Percentiles rank a stretch among this genome's conserved stretches.
phyloP scores from a whole-genome alignment of 2,113 vertebrate species.

The Malurus cyaneus region DNA sequence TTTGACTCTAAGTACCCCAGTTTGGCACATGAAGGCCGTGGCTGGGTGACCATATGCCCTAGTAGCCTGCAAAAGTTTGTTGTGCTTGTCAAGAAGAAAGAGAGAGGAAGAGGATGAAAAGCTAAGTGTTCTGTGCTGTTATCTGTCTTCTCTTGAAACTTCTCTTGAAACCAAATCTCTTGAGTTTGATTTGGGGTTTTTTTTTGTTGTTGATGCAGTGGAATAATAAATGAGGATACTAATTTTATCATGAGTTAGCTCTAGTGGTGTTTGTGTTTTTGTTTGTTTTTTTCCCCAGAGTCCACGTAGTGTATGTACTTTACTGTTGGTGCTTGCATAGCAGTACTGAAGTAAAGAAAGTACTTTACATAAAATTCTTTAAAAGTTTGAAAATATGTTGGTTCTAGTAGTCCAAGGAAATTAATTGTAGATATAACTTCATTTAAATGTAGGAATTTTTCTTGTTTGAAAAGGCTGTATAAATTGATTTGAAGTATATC shows the following conservation, averaged over 20 bases:
- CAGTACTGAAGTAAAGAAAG: not conserved
- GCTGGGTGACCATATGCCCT: not conserved
- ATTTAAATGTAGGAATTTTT: not conserved
- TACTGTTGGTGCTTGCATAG: not conserved
- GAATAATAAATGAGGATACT: not conserved
- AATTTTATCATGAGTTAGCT: not conserved
- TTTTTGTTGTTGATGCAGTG: not conserved
- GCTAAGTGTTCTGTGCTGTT: too few species aligned
- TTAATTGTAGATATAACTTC: not conserved
- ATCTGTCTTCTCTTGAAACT: not conserved
- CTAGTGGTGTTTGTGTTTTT: not conserved
- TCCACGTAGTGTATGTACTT: not conserved
- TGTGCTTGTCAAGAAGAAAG: not conserved
- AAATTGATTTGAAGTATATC: not conserved
- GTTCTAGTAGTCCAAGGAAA: not conserved
- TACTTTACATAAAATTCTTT: not conserved
- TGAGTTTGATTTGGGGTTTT: not conserved
- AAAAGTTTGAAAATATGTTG: not conserved
- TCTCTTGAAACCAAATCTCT: not conserved
- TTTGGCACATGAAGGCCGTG: rapidly evolving
- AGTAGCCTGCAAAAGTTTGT: not conserved
- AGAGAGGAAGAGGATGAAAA: not conserved
- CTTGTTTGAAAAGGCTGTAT: not conserved
- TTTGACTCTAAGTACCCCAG: not conserved
- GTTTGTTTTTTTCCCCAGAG: not conserved